Percentiles rank a stretch among this genome's conserved stretches.
These are phyloP conservation scores for Cirrhinus molitorella DNA, from an alignment of 2,797 vertebrate genomes.

Conservation along the genomic window DNA sequence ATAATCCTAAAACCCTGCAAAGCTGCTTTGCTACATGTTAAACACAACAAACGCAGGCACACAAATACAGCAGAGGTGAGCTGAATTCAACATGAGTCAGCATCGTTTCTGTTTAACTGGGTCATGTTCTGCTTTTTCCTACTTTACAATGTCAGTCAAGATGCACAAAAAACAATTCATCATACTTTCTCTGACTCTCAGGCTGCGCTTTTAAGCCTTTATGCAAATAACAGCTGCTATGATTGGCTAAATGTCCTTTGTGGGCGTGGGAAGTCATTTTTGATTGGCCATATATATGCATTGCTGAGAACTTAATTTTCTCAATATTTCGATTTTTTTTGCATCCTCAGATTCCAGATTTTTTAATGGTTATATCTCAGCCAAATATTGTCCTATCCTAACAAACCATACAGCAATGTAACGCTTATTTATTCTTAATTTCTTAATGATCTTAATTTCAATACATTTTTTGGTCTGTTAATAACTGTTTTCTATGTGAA, in stretches of 20 bases:
- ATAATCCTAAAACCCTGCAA: constrained; percentile 30
- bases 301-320: no score
- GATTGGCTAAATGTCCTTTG: background rate
- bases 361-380: no score
- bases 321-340: no score
- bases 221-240: background rate
- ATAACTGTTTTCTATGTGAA: no score
- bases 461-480: no score
- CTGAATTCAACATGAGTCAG: background rate
- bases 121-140: background rate
- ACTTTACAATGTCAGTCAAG: background rate
- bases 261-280: background rate
- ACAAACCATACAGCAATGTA: no score
- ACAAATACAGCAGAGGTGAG: background rate
- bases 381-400: no score
- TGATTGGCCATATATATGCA: no score
- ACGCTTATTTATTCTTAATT: no score
- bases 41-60: background rate
- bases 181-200: background rate
- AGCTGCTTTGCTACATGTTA: constrained; percentile 14
- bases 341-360: no score
- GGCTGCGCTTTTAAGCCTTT: constrained; percentile 7
- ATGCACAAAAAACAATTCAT: background rate
- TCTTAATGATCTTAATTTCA: no score
- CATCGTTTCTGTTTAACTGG: background rate